Conservation (phyloP, 2,113 vertebrate species). For the Dromiciops gliroides region DNA sequence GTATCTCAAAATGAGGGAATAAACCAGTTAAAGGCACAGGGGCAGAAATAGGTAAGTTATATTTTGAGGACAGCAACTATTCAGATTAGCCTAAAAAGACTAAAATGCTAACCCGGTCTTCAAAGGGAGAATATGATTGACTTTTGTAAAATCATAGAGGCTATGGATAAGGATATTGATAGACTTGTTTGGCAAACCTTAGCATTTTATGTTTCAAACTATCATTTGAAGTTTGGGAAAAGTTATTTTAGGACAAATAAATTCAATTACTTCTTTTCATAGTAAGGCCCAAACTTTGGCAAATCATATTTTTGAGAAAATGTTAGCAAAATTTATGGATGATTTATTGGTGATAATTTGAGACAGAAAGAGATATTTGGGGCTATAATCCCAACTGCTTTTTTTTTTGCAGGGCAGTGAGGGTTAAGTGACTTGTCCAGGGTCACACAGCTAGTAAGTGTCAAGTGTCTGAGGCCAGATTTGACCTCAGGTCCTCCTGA, state of each 20-base stretch:
- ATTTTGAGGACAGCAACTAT: neutral
- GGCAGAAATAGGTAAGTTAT: neutral
- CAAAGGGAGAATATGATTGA: neutral
- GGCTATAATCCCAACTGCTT: too few species aligned
- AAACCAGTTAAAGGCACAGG: neutral
- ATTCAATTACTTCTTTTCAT: slow-evolving; percentile 8
- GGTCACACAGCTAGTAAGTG: too few species aligned
- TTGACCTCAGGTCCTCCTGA: too few species aligned
- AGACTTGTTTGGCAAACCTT: slow-evolving; percentile 19
- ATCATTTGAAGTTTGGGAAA: neutral
- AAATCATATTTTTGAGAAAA: neutral
- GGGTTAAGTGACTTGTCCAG: too few species aligned
- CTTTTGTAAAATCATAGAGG: neutral
- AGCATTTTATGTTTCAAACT: neutral
- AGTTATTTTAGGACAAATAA: slow-evolving; percentile 28
- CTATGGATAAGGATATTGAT: neutral
- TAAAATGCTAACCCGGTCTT: neutral
- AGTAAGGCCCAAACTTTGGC: neutral
- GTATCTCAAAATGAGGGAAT: neutral
- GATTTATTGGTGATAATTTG: neutral
- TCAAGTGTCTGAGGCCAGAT: too few species aligned
- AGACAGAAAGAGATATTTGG: neutral
- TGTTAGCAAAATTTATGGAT: neutral
- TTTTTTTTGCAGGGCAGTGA: too few species aligned
- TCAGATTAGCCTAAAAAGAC: neutral